Evolutionary conservation across 2,888 invertebrate species (phyloP), one percentile per base, ranked within the genome.

Genomic region (Drosophila prolongata): DNA sequence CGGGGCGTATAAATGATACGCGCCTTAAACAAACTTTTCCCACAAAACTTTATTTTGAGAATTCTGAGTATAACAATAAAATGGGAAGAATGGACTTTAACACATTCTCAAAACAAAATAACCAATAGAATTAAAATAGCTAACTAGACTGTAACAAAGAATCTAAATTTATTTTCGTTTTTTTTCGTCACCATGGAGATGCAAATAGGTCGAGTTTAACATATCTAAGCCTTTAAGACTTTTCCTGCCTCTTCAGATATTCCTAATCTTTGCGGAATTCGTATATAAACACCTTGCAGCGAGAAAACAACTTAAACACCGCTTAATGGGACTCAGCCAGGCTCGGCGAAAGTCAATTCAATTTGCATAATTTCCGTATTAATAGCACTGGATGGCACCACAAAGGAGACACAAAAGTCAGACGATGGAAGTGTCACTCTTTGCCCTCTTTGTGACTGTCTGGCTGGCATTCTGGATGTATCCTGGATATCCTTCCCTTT

Each of bases 341-440:
- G 16, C 34, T 42, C 43, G 27, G 14, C 66, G 66, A 76, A 74
- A 78, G 82, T 68, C 85, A 78, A 78, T 85, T 79, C 61, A 55
- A 80, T 82, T 82, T 85, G 71, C 82, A 81, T 85, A 78, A 85
- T 80, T 70, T 72, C 65, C 74, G 46, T 59, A 71, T 75, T 78
- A 68, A 74, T 66, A 64, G 58, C 69, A 40, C 52, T 59, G 64
- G 72, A 62, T 74, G 77, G 57, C n/a, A 14, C 24, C 50, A 49
- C 64, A 53, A 44, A 34, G 54, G 43, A 60, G 61, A 52, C 44
- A 56, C 58, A 43, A 61, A 43, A 55, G 54, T 54, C 38, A 65
- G 40, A 16, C 40, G 35, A 35, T 46, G 54, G 46, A 30, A 42
- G 46, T 55, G 55, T 64, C 65, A 46, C 65, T 64, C 65, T 30